Conservation (phyloP, 2,797 vertebrate genomes). For the Acropternis orthonyx region DNA sequence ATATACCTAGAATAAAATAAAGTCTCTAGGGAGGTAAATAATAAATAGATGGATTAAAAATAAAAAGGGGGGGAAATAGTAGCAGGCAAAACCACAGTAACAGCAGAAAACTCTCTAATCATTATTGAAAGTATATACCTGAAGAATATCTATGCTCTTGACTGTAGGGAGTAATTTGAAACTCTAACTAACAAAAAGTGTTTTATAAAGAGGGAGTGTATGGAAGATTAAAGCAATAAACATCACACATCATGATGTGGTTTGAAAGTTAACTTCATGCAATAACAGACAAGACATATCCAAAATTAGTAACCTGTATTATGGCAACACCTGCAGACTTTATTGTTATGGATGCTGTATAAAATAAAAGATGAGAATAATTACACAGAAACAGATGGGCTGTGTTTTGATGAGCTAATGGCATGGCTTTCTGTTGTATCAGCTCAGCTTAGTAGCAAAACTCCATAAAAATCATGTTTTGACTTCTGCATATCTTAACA, state of each 20-base stretch:
- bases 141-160: neutral
- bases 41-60: neutral
- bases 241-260: neutral
- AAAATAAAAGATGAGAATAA: neutral
- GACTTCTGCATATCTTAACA: neutral
- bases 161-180: neutral
- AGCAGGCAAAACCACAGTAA: neutral
- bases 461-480: neutral
- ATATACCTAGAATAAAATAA: neutral
- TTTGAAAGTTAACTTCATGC: neutral
- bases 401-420: neutral
- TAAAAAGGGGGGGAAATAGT: rapidly evolving
- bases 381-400: neutral
- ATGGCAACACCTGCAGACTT: neutral
- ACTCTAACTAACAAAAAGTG: neutral
- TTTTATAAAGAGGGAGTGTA: neutral
- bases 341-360: neutral
- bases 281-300: neutral
- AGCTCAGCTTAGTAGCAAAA: neutral
- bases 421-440: neutral
- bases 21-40: neutral
- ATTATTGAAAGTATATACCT: neutral
- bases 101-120: neutral
- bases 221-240: neutral
- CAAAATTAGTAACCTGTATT: neutral